Conservation (phyloP, 2,797 vertebrate species). For the Adrianichthys oophorus region DNA sequence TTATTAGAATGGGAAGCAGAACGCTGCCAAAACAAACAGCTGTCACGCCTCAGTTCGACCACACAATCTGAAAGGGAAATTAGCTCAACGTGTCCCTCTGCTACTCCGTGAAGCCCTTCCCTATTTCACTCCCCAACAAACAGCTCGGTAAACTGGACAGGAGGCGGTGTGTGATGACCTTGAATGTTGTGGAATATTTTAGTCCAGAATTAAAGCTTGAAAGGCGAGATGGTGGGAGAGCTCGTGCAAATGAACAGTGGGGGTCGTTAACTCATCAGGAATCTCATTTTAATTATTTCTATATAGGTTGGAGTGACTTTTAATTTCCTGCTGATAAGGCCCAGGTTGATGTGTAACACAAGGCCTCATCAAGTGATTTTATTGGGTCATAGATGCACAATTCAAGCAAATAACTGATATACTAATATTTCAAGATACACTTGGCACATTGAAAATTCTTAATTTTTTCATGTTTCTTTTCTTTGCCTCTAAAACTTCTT, state of each 20-base stretch:
- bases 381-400: too few species aligned
- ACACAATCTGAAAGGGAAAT: slow-evolving; percentile 72
- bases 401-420: too few species aligned
- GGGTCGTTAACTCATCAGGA: slow-evolving; percentile 9
- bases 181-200: slow-evolving; percentile 51
- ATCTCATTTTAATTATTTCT: too few species aligned
- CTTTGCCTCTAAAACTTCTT: too few species aligned
- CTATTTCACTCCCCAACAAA: slow-evolving; percentile 18
- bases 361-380: too few species aligned
- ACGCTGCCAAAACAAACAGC: slow-evolving; percentile 72
- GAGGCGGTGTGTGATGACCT: slow-evolving; percentile 36
- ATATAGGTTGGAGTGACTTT: too few species aligned
- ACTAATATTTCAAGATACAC: too few species aligned
- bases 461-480: too few species aligned
- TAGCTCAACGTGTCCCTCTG: slow-evolving; percentile 57
- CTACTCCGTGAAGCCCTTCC: slow-evolving; percentile 32
- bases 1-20: slow-evolving; percentile 33
- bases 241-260: slow-evolving; percentile 19
- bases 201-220: slow-evolving; percentile 30
- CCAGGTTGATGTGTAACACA: too few species aligned
- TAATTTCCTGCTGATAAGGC: too few species aligned
- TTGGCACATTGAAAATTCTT: too few species aligned
- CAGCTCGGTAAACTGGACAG: slow-evolving; percentile 23
- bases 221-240: slow-evolving; percentile 9
- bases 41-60: slow-evolving; percentile 59